Evolutionary conservation across 2,888 invertebrate genomes (phyloP).

Genomic region (Piscicola geometra): DNA sequence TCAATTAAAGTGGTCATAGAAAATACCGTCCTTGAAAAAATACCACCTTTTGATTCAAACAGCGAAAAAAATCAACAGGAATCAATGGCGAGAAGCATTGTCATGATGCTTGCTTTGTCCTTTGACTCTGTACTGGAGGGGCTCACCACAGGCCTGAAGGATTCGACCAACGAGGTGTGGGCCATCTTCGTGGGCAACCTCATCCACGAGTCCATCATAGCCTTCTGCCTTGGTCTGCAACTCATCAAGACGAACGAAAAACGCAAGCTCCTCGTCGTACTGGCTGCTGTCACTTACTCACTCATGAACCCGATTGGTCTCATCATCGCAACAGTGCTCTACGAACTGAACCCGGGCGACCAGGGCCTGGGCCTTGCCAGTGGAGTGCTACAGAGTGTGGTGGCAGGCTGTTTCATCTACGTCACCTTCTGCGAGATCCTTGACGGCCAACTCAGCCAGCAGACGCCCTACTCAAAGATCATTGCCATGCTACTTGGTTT

Average conservation of each 20-base stretch:
- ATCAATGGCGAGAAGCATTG: conserved; percentile 32
- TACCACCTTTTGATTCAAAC: conserved; percentile 21
- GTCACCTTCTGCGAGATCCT: conserved; percentile 40
- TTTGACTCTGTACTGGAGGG: conserved; percentile 41
- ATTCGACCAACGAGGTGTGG: conserved; percentile 37
- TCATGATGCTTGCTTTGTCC: conserved; percentile 41
- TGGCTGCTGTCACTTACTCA: conserved; percentile 33
- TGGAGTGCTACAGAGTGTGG: conserved; percentile 34
- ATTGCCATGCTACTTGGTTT: conserved; percentile 39
- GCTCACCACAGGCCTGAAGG: conserved; percentile 38
- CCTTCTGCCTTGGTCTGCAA: conserved; percentile 41
- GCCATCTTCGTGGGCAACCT: conserved; percentile 40
- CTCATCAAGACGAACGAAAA: conserved; percentile 35
- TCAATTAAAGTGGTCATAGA: conserved; percentile 11
- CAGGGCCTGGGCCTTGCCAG: conserved; percentile 33
- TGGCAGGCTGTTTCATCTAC: conserved; percentile 38
- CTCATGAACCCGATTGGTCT: conserved; percentile 37
- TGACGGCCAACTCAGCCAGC: conserved; percentile 36
- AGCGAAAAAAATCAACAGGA: conserved; percentile 37
- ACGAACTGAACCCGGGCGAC: conserved; percentile 27
- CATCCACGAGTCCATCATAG: conserved; percentile 40
- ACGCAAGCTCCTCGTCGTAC: conserved; percentile 15
- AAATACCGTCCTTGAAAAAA: neutral
- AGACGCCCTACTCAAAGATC: conserved; percentile 38
- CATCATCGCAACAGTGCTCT: conserved; percentile 31